phyloP scores from a whole-genome alignment of 2,888 invertebrate genomes.

The Conops quadrifasciatus region DNA sequence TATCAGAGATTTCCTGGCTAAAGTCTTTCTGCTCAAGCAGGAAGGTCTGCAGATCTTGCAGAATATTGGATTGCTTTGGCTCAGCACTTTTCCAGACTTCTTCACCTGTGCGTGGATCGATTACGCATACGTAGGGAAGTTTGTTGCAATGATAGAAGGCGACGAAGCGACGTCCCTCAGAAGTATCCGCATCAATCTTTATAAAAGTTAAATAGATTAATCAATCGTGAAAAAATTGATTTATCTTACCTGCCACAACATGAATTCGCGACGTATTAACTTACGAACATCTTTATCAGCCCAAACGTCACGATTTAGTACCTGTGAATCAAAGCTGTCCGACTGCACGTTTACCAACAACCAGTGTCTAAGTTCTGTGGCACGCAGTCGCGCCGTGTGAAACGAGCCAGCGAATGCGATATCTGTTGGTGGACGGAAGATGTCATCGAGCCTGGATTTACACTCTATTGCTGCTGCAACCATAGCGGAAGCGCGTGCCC shows the following conservation, averaged over 20 bases:
- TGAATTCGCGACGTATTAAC: slow-evolving; percentile 72
- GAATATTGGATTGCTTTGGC: slow-evolving; percentile 54
- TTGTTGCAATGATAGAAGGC: slow-evolving; percentile 72
- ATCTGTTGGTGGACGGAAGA: slow-evolving; percentile 75
- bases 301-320: slow-evolving; percentile 78
- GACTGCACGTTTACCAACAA: slow-evolving; percentile 77
- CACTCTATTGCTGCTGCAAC: slow-evolving; percentile 47
- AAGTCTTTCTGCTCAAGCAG: slow-evolving; percentile 55
- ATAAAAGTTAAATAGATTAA: slow-evolving; percentile 7
- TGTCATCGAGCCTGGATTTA: slow-evolving; percentile 71
- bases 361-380: slow-evolving; percentile 71
- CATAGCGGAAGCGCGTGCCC: slow-evolving; percentile 52
- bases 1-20: slow-evolving; percentile 47
- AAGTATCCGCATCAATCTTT: slow-evolving; percentile 61
- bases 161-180: slow-evolving; percentile 71
- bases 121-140: slow-evolving; percentile 73
- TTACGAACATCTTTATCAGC: slow-evolving; percentile 70
- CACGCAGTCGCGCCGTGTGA: slow-evolving; percentile 68
- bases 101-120: slow-evolving; percentile 76
- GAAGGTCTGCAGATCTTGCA: slow-evolving; percentile 53
- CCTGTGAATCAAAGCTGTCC: slow-evolving; percentile 74
- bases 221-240: not conserved
- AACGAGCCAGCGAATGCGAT: slow-evolving; percentile 72
- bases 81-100: slow-evolving; percentile 62
- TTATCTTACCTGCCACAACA: slow-evolving; percentile 73